Conservation (phyloP, 2,888 invertebrate genomes). For the Caenorhabditis sp. region DNA sequence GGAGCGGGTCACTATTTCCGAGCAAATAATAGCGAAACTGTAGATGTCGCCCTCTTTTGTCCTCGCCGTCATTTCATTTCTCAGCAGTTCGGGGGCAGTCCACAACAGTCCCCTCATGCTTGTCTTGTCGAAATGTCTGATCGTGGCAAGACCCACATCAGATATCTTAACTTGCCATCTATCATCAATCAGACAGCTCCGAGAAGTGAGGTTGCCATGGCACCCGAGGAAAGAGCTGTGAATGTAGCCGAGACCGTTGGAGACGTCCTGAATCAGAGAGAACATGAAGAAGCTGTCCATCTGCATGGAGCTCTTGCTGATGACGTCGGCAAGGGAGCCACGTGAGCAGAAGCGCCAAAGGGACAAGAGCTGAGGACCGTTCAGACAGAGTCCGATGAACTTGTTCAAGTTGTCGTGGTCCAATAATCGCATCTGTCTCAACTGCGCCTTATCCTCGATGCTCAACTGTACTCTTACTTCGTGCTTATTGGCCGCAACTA, state of each 20-base stretch:
- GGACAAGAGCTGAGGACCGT: conserved; percentile 68
- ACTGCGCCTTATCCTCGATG: conserved; percentile 22
- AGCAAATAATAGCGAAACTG: conserved; percentile 66
- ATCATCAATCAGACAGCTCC: conserved; percentile 65
- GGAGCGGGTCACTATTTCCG: conserved; percentile 56
- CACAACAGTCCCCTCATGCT: conserved; percentile 56
- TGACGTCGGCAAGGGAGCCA: conserved; percentile 56
- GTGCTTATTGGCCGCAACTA: conserved; percentile 59
- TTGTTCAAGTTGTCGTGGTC: conserved; percentile 77
- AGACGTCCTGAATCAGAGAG: conserved; percentile 72
- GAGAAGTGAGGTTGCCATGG: conserved; percentile 57
- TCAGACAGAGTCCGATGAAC: conserved; percentile 74
- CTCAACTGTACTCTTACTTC: conserved; percentile 24
- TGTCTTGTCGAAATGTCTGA: conserved; percentile 27
- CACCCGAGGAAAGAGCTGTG: conserved; percentile 33
- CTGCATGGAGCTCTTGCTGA: conserved; percentile 55
- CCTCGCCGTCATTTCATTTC: conserved; percentile 25
- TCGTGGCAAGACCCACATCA: conserved; percentile 27
- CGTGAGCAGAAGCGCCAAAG: conserved; percentile 74
- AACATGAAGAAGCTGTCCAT: conserved; percentile 77
- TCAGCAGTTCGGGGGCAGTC: conserved; percentile 68
- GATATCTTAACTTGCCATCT: conserved; percentile 69
- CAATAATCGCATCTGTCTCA: conserved; percentile 66
- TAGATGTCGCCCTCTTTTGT: conserved; percentile 62
- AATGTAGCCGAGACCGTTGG: conserved; percentile 57